phyloP scores from a whole-genome alignment of 2,797 vertebrate genomes.

The Rallus crepitans region DNA sequence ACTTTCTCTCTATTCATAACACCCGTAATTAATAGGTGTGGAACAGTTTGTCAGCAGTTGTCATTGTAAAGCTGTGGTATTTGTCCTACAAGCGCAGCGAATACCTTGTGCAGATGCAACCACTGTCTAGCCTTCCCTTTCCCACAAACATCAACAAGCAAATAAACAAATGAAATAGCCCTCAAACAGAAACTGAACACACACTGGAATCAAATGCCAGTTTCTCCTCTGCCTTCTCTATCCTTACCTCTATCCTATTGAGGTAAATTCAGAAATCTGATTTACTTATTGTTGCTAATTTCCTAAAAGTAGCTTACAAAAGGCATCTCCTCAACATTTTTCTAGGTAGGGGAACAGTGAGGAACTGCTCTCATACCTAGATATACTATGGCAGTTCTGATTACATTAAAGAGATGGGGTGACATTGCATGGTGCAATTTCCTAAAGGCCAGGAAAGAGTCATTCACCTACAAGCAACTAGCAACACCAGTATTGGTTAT shows the following conservation, averaged over 20 bases:
- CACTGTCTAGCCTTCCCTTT: constrained; percentile 2
- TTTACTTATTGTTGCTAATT: not conserved
- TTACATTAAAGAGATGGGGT: not conserved
- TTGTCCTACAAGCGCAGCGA: constrained; percentile 12
- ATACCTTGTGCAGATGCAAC: not conserved
- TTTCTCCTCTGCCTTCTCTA: not conserved
- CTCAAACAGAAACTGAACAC: constrained; percentile 32
- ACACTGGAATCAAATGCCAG: not conserved
- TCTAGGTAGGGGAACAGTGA: not conserved
- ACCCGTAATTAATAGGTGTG: constrained; percentile 62
- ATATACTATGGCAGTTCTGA: not conserved
- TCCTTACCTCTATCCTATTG: not conserved
- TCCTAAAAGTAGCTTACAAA: not conserved
- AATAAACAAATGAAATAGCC: not conserved
- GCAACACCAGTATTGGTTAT: not conserved
- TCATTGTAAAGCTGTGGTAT: constrained; percentile 38
- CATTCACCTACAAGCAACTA: not conserved
- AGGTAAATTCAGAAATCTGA: not conserved
- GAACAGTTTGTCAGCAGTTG: constrained; percentile 63
- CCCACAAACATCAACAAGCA: not conserved
- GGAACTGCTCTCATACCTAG: not conserved
- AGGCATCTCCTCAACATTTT: not conserved
- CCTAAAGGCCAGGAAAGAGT: not conserved
- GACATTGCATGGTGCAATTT: not conserved
- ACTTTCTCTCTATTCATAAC: constrained; percentile 20